Evolutionary conservation across 2,797 vertebrate genomes (phyloP).

Genomic region (Neoniphon sammara): DNA sequence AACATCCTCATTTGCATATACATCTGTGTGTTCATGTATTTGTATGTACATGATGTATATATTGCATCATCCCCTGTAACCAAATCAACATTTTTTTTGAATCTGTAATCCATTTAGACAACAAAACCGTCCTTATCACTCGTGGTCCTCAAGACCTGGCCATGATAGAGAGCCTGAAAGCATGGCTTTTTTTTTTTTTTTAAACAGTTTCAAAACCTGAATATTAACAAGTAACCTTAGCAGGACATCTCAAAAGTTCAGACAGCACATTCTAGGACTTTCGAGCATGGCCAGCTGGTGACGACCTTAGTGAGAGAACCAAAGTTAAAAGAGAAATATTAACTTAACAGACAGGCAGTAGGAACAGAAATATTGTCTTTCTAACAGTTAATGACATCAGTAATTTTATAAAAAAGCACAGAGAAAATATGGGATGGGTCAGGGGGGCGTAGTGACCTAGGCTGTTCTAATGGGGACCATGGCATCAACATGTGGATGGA

Average conservation of each 20-base stretch:
- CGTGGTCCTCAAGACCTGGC: constrained; percentile 31
- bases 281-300: constrained; percentile 27
- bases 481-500: constrained; percentile 30
- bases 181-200: not conserved
- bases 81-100: constrained; percentile 30
- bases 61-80: constrained; percentile 53
- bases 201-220: constrained; percentile 16
- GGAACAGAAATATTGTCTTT: constrained; percentile 40
- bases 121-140: constrained; percentile 9
- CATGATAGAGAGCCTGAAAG: constrained; percentile 23
- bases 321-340: constrained; percentile 23
- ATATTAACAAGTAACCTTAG: constrained; percentile 11
- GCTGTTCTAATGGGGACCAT: constrained; percentile 43
- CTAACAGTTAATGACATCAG: constrained; percentile 41
- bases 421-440: constrained; percentile 21
- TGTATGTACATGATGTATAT: constrained; percentile 81
- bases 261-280: constrained; percentile 15
- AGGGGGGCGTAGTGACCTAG: constrained; percentile 14
- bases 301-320: constrained; percentile 18
- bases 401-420: constrained; percentile 44
- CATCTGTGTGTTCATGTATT: constrained; percentile 78
- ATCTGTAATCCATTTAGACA: constrained; percentile 14
- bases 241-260: constrained; percentile 19
- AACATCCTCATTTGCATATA: constrained; percentile 56
- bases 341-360: constrained; percentile 22